Evolutionary conservation across 2,888 invertebrate genomes (phyloP), one percentile per base, ranked within the genome.

Genomic region (Caenorhabditis imperialis): DNA sequence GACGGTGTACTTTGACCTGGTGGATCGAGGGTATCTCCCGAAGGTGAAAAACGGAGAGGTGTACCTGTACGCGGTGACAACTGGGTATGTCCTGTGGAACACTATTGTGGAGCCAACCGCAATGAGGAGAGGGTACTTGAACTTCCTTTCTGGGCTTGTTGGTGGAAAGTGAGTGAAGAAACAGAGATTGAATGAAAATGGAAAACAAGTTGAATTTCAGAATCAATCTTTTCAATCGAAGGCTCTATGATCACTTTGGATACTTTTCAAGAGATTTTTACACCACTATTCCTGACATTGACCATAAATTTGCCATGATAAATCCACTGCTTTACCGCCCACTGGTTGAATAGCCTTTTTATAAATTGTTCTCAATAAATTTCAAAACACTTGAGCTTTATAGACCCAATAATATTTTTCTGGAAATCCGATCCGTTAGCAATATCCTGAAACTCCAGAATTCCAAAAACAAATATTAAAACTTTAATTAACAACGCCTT

Each of bases 111-210:
- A 94, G 88, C 93, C 94, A 0, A 92, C 92, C 69, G 92, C 92
- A 85, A 88, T 94, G 76, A 90, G 94, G 77, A 91, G 92, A n/a
- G 93, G 93, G 61, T 94, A 94, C 89, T 93, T 93, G 91, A 93
- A 92, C 87, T 94, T 94, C 89, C 90, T 94, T 42, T 91, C 92
- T 77, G 91, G 91, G 71, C 90, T 94, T 75, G 94, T 94, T 0
- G 93, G 93, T 50, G 88, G 67, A 57, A 76, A 67, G 72, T 71
- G 18, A 51, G 75, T n/a, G 12, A 16, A 16, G 6, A 18, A 18
- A n/a, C 3, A 30, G 27, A 16, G 23, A 18, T 18, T 33, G 16
- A 47, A 47, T 23, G 22, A 23, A n/a, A 23, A 7, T 20, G 22
- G 14, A n/a, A 20, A 5, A 22, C 16, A 27, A 3, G 3, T 51